Conservation (phyloP, 2,797 vertebrate species). For the Myioborus miniatus region DNA sequence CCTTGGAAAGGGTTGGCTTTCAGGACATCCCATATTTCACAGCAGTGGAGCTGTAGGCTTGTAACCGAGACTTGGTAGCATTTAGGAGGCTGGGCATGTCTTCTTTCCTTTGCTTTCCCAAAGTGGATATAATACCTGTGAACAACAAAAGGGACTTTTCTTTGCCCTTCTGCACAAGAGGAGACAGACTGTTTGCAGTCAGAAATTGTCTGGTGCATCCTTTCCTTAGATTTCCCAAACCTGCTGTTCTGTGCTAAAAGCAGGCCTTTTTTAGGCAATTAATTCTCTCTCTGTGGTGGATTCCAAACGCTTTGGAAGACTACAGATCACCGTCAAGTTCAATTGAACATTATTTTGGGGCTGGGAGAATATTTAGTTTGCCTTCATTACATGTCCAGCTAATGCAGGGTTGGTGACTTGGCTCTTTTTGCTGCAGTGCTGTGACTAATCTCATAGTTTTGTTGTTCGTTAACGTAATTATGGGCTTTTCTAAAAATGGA, state of each 20-base stretch:
- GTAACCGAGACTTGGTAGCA: background rate
- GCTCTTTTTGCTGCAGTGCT: background rate
- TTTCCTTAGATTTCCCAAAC: background rate
- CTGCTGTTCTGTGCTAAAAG: background rate
- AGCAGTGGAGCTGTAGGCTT: background rate
- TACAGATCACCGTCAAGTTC: fast-evolving
- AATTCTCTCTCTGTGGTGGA: background rate
- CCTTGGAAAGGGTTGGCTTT: background rate
- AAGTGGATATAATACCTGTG: background rate
- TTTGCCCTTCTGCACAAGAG: background rate
- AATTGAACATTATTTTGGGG: background rate
- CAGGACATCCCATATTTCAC: background rate
- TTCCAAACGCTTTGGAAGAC: background rate
- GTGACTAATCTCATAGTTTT: background rate
- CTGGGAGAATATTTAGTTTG: background rate
- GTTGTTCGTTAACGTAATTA: background rate
- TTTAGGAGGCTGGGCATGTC: background rate
- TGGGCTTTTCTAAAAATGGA: background rate
- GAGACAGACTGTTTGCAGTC: background rate
- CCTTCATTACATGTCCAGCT: background rate
- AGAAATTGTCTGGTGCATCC: background rate
- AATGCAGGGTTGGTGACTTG: background rate
- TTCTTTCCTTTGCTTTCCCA: background rate
- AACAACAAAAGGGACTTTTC: background rate
- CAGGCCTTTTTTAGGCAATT: background rate